Conservation (phyloP, 2,113 vertebrate species). For the Entelurus aequoreus region DNA sequence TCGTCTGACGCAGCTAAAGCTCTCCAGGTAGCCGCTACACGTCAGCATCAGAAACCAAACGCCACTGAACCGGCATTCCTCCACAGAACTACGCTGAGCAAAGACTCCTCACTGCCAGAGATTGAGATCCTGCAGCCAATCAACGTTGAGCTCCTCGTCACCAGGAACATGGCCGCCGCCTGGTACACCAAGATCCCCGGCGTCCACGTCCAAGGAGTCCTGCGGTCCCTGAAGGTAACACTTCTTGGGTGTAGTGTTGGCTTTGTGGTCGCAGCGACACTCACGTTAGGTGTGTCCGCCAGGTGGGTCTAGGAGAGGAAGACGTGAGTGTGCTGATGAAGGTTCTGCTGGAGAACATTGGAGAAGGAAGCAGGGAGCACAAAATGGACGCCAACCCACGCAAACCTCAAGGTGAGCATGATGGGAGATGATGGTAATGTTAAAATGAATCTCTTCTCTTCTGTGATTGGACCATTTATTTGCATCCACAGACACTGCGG, state of each 20-base stretch:
- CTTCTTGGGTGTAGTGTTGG: not conserved
- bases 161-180: slow-evolving; percentile 82
- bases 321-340: slow-evolving; percentile 85
- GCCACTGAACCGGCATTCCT: not conserved
- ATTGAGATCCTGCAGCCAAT: slow-evolving; percentile 87
- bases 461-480: not conserved
- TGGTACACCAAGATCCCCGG: slow-evolving; percentile 85
- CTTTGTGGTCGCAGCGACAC: not conserved
- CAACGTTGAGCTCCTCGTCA: slow-evolving; percentile 82
- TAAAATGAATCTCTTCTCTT: not conserved
- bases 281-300: not conserved
- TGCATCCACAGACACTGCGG: slow-evolving; percentile 43
- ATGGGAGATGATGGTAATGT: too few relatives aligned
- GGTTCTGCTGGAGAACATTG: slow-evolving; percentile 86
- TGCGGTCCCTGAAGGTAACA: slow-evolving; percentile 80
- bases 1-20: slow-evolving; percentile 83
- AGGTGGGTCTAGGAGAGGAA: slow-evolving; percentile 86
- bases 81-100: slow-evolving; percentile 71
- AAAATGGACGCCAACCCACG: slow-evolving; percentile 44
- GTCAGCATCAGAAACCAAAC: not conserved
- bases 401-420: slow-evolving; percentile 43
- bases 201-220: slow-evolving; percentile 80
- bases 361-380: slow-evolving; percentile 71
- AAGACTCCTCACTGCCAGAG: slow-evolving; percentile 61
- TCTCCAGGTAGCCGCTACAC: slow-evolving; percentile 76